Evolutionary conservation across 2,113 vertebrate genomes (phyloP), one percentile per base, ranked within the genome.

Genomic region (Dolichallabes microphthalmus): DNA sequence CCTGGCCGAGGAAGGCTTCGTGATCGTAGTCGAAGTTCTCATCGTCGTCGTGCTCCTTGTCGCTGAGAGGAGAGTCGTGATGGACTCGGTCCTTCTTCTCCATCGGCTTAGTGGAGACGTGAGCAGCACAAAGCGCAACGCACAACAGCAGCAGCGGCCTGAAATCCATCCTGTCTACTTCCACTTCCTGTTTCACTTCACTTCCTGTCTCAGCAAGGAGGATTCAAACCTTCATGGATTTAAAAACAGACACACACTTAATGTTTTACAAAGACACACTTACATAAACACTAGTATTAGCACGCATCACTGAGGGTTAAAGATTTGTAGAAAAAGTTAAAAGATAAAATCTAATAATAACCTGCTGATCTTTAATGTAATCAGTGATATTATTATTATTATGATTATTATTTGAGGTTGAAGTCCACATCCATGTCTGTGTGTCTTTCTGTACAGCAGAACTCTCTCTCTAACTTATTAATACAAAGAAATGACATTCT

Each of bases 11-110:
- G 90, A 99, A 99, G 17, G 98, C 98, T 50, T 99, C 98, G 0
- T 99, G 98, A 92, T 99, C 98, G n/a, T 99, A 99, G 87, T 99
- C 97, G 69, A 98, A 99, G 91, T 89, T 96, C 85, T 98, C 95
- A 0, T 91, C 88, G 6, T 99, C 98, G 1, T 98, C 94, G 0
- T 99, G 98, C 32, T 95, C 93, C 74, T 94, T 94, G 88, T 96
- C 92, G 2, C 98, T 99, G 30, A 99, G 96, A 55, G 95, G 96
- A 0, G 95, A 90, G 3, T 99, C 98, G 0, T 97, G 97, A 89
- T 97, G 96, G 5, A 98, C 92, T 0, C 97, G 95, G 20, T 98
- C 97, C 86, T 99, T 99, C 89, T 97, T 98, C 86, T 98, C 97
- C 0, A 96, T 99, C 83, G 98, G 97, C 86, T 99, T 99, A 91